Evolutionary conservation across 1,140 invertebrate genomes (phyloP), one percentile per base, ranked within the genome.

Genomic region (Brachionus rubens): DNA sequence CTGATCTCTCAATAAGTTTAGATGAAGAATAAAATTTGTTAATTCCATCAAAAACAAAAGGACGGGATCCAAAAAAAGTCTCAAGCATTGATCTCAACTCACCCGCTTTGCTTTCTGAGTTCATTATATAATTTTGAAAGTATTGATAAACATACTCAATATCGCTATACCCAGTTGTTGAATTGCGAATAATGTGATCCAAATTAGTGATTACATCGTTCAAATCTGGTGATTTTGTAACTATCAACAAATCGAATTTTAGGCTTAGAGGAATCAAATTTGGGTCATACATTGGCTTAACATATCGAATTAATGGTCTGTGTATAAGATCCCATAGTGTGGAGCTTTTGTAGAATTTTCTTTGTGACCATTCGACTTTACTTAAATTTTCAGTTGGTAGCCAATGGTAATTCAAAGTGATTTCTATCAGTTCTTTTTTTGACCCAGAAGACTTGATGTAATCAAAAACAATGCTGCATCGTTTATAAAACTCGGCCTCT

Each of bases 31-130:
- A 24, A 65, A 43, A 65, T 24, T 5, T 26, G 21, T 41, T 24
- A 24, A 43, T 43, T 0, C 59, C 59, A 65, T 65, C 59, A n/a
- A 65, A 65, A 41, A 65, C 26, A 41, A 43, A 59, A 7, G 14
- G 16, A 19, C 36, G 33, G n/a, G 54, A 0, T 16, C 54, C 54
- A 59, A 59, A 59, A 36, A 16, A 28, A n/a, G 30, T 33, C 19
- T 59, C 19, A 19, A 59, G 19, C 19, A 10, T 59, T 59, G 30
- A 16, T 21, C 3, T 33, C 19, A 59, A 59, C 0, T 33, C 10
- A 59, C 36, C 9, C 14, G 54, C n/a, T 33, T 12, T 3, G 19
- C 16, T 12, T 12, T 59, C 36, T 59, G 54, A 59, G 16, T 21
- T 33, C 21, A 21, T 19, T 16, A 59, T 33, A 19, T 26, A 65